Conservation (phyloP, 2,113 vertebrate genomes). For the Bettongia penicillata region DNA sequence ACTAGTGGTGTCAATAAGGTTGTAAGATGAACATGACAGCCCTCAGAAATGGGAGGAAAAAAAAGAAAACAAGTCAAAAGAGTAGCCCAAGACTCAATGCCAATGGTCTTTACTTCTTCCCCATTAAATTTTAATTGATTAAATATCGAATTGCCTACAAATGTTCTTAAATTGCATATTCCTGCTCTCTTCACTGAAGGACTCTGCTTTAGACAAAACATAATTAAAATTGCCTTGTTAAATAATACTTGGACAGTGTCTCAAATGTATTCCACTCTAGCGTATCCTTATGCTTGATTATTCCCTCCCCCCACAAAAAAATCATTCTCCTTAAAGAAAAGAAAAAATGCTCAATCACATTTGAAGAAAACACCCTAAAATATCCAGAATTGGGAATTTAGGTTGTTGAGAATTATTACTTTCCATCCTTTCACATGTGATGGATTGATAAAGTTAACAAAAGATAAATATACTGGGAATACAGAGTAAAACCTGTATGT, state of each 20-base stretch:
- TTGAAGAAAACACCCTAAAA: not conserved
- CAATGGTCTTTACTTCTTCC: slow-evolving; percentile 10
- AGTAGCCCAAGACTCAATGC: not conserved
- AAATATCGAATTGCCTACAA: not conserved
- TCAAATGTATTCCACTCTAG: not conserved
- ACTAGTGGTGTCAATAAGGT: slow-evolving; percentile 14
- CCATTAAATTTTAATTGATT: not conserved
- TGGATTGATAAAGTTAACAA: not conserved
- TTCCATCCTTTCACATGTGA: not conserved
- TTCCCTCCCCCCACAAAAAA: not conserved
- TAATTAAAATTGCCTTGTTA: slow-evolving; percentile 44
- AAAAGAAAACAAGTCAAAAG: not conserved
- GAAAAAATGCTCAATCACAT: not conserved
- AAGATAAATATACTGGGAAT: not conserved
- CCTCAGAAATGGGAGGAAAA: slow-evolving; percentile 2
- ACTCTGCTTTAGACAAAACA: not conserved
- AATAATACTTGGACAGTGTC: not conserved
- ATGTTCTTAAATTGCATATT: not conserved
- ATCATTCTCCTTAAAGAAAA: slow-evolving; percentile 32
- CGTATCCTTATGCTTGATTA: not conserved
- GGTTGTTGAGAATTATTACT: not conserved
- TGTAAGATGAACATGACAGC: slow-evolving; percentile 36
- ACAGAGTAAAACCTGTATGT: not conserved
- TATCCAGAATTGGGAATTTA: not conserved
- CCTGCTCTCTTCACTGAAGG: not conserved